These are phyloP conservation scores for Mustelus asterias DNA, from an alignment of 2,113 vertebrate genomes.

Conservation along the genomic window DNA sequence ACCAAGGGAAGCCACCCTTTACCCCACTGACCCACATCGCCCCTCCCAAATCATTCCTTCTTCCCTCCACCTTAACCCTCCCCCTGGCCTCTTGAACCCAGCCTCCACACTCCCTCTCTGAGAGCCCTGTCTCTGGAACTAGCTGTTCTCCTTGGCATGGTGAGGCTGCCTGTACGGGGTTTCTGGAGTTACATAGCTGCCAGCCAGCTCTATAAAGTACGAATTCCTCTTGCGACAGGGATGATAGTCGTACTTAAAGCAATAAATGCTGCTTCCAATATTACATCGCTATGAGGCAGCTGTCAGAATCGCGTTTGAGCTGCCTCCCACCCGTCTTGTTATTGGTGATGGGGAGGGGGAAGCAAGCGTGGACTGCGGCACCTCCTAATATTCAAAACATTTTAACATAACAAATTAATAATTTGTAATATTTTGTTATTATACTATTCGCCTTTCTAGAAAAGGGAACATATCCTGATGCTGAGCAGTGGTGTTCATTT, in stretches of 20 bases:
- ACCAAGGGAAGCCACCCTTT: too few relatives aligned
- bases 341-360: too few relatives aligned
- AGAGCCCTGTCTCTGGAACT: background rate
- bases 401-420: background rate
- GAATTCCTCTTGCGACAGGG: background rate
- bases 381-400: background rate
- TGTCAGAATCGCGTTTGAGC: background rate
- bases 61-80: background rate
- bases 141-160: background rate
- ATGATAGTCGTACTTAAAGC: background rate
- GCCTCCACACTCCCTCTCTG: background rate
- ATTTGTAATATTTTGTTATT: background rate
- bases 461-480: background rate
- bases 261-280: background rate
- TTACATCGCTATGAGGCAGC: background rate
- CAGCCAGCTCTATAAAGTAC: too few relatives aligned
- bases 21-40: too few relatives aligned
- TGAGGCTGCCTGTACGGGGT: background rate
- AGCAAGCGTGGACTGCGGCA: background rate
- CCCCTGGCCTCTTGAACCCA: background rate
- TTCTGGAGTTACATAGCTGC: background rate
- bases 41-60: too few relatives aligned
- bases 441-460: background rate
- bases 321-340: background rate
- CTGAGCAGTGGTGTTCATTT: background rate